A percentile compares a stretch with the other conserved stretches of the same genome.
phyloP scores from a whole-genome alignment of 2,797 vertebrate genomes.

The Sarcophilus harrisii region DNA sequence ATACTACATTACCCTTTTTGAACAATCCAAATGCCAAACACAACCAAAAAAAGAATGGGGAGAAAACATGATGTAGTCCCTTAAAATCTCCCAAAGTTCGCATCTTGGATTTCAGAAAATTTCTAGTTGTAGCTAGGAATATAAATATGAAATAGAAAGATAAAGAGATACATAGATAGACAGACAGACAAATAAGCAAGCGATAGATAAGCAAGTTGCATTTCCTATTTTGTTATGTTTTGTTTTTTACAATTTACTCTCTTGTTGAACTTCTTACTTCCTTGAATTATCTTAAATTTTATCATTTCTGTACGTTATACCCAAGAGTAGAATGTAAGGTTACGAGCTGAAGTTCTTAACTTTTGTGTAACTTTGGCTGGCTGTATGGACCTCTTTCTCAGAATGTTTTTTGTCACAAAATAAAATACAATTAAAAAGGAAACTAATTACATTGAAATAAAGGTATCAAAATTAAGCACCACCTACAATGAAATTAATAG shows the following conservation, averaged over 20 bases:
- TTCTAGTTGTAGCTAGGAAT: too few species aligned
- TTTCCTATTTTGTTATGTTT: too few species aligned
- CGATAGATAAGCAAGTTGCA: too few species aligned
- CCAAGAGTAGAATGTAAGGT: neutral
- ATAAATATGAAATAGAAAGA: too few species aligned
- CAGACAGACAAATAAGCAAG: too few species aligned
- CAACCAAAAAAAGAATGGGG: too few species aligned
- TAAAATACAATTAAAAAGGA: neutral
- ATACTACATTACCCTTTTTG: too few species aligned
- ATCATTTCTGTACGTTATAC: neutral
- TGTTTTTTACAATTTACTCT: neutral
- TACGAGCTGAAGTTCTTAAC: neutral
- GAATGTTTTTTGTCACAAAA: neutral
- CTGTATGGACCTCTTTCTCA: neutral
- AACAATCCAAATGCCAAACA: too few species aligned
- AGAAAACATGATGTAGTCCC: too few species aligned
- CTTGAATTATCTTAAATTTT: neutral
- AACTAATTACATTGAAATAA: neutral
- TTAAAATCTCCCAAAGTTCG: too few species aligned
- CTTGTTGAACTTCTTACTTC: neutral
- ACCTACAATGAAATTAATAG: neutral
- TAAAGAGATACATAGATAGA: too few species aligned
- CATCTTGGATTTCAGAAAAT: too few species aligned
- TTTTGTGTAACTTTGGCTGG: neutral
- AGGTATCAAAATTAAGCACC: neutral